Percentiles rank a stretch among this genome's conserved stretches.
phyloP scores from a whole-genome alignment of 2,888 invertebrate species.

The Plemyria rubiginata region DNA sequence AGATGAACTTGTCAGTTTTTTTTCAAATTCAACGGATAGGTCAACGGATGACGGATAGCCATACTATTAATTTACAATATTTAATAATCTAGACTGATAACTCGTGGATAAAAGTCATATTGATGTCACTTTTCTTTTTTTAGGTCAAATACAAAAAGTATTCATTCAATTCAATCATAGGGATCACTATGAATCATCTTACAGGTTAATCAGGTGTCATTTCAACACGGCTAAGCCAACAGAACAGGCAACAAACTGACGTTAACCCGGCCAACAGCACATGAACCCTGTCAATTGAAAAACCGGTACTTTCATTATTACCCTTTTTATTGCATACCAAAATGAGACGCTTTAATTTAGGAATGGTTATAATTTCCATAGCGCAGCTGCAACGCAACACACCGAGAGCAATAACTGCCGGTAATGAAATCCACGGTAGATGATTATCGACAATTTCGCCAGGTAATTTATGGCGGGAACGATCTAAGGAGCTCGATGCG shows the following conservation, averaged over 20 bases:
- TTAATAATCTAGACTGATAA: too few relatives aligned
- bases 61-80: too few relatives aligned
- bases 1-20: too few relatives aligned
- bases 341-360: conserved; percentile 9
- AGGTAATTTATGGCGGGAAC: conserved; percentile 70
- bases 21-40: too few relatives aligned
- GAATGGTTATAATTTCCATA: conserved; percentile 21
- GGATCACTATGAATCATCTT: too few relatives aligned
- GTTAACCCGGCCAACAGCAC: conserved; percentile 7
- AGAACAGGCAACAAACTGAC: too few relatives aligned
- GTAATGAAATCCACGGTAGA: conserved; percentile 71
- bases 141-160: too few relatives aligned
- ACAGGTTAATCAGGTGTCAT: too few relatives aligned
- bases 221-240: background rate
- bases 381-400: conserved; percentile 25
- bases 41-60: too few relatives aligned
- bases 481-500: conserved; percentile 62
- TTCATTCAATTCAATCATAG: too few relatives aligned
- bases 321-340: conserved; percentile 19
- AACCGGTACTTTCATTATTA: conserved; percentile 5
- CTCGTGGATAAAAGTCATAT: too few relatives aligned
- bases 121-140: too few relatives aligned
- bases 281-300: conserved; percentile 18
- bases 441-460: conserved; percentile 75
- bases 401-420: conserved; percentile 33